Conservation (phyloP, 2,797 vertebrate species). For the Philypnodon macrostomus region DNA sequence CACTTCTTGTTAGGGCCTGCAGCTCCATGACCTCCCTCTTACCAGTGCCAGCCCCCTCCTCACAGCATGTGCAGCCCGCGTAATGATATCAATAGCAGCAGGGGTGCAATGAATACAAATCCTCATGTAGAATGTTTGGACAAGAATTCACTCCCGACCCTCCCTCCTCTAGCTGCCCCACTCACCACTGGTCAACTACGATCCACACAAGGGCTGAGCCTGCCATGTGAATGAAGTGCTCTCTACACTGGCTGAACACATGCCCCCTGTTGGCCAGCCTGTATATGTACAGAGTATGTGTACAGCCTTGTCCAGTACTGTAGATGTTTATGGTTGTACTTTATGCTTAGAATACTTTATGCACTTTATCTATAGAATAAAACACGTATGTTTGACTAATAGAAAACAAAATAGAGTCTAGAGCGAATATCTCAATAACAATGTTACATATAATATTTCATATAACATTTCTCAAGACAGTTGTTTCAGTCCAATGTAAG, state of each 20-base stretch:
- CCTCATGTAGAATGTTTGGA: constrained; percentile 85
- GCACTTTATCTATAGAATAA: no score
- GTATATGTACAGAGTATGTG: constrained; percentile 13
- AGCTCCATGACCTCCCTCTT: constrained; percentile 76
- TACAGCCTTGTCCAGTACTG: constrained; percentile 5
- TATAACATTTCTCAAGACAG: no score
- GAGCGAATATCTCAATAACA: no score
- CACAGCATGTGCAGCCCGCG: constrained; percentile 78
- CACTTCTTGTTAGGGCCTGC: constrained; percentile 87
- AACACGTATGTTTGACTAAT: no score
- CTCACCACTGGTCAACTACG: constrained; percentile 47
- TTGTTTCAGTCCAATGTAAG: constrained; percentile 18
- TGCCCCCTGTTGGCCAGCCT: constrained; percentile 49
- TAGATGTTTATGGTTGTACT: no score
- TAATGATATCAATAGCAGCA: constrained; percentile 87
- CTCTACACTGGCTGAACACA: constrained; percentile 34
- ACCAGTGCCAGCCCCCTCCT: constrained; percentile 65
- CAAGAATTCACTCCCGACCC: constrained; percentile 76
- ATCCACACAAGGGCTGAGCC: constrained; percentile 53
- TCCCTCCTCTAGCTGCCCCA: constrained; percentile 40
- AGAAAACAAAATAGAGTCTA: no score
- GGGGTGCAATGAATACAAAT: constrained; percentile 89
- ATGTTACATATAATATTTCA: no score
- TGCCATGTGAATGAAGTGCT: constrained; percentile 39
- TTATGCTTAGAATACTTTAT: no score